phyloP scores from a whole-genome alignment of 2,888 invertebrate genomes.

The Andrena fulva region DNA sequence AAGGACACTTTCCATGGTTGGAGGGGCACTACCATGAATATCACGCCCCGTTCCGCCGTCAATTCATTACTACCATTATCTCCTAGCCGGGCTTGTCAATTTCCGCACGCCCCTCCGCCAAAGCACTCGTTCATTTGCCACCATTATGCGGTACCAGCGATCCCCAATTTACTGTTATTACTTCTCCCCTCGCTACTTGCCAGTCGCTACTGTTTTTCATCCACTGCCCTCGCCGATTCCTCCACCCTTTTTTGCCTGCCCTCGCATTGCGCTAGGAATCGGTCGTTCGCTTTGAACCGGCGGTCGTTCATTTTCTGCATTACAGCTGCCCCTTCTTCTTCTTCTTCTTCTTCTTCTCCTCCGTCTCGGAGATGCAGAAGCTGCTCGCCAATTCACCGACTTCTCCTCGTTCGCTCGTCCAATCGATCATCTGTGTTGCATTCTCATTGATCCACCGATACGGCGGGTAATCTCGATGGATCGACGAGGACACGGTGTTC shows the following conservation, averaged over 20 bases:
- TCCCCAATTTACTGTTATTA: conserved; percentile 39
- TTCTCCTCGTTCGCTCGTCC: background rate
- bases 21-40: background rate
- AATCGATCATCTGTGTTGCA: conserved; percentile 3
- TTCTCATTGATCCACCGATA: conserved; percentile 1
- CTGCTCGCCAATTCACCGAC: background rate
- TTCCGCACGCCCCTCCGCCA: conserved; percentile 12
- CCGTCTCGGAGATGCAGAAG: background rate
- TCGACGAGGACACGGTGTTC: background rate
- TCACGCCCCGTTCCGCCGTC: background rate
- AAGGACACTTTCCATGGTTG: background rate
- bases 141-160: conserved; percentile 26
- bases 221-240: background rate
- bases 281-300: conserved; percentile 1
- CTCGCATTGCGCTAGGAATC: conserved; percentile 9
- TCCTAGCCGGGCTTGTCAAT: conserved; percentile 37
- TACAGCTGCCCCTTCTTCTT: background rate
- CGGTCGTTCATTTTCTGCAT: background rate
- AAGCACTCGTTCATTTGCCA: conserved; percentile 44
- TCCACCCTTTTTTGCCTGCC: background rate
- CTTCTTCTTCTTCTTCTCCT: too few relatives aligned
- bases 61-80: conserved; percentile 49
- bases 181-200: background rate
- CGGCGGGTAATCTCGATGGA: background rate
- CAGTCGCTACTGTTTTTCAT: conserved; percentile 37